A percentile compares a stretch with the other conserved stretches of the same genome.
Evolutionary conservation across 2,888 invertebrate genomes (phyloP).

Genomic region (Apotomis capreana): DNA sequence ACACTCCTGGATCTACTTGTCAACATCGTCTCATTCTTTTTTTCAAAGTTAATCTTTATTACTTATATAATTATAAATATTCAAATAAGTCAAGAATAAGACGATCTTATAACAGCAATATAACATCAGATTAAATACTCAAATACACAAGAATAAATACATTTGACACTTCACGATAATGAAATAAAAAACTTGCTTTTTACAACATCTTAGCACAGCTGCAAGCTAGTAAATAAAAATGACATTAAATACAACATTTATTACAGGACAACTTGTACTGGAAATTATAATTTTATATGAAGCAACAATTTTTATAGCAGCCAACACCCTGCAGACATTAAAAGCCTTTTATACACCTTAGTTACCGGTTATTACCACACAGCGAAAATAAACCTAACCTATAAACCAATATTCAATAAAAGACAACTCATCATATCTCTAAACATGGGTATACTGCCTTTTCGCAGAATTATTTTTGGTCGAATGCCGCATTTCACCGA

Average conservation of each 20-base stretch:
- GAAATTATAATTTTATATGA: constrained; percentile 43
- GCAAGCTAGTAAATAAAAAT: constrained; percentile 68
- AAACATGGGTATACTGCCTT: not conserved
- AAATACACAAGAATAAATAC: constrained; percentile 45
- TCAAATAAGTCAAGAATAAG: constrained; percentile 50
- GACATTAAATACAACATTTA: constrained; percentile 50
- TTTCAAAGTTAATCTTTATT: not conserved
- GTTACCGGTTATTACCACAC: constrained; percentile 69
- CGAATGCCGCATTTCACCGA: too few species aligned
- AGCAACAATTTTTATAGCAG: constrained; percentile 65
- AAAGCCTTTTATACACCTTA: constrained; percentile 67
- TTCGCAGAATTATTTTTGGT: too few species aligned
- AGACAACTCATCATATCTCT: not conserved
- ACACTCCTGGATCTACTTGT: constrained; percentile 77
- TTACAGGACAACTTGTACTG: constrained; percentile 33
- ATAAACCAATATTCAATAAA: not conserved
- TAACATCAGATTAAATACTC: constrained; percentile 48
- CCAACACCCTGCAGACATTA: constrained; percentile 83
- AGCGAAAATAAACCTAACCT: constrained; percentile 58
- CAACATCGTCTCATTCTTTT: constrained; percentile 51
- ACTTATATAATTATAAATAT: not conserved
- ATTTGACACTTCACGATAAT: constrained; percentile 52
- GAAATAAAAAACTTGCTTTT: constrained; percentile 53
- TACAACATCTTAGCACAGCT: constrained; percentile 64
- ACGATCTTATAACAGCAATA: constrained; percentile 51